Evolutionary conservation across 2,113 vertebrate species (phyloP).

Genomic region (Alouatta palliata): DNA sequence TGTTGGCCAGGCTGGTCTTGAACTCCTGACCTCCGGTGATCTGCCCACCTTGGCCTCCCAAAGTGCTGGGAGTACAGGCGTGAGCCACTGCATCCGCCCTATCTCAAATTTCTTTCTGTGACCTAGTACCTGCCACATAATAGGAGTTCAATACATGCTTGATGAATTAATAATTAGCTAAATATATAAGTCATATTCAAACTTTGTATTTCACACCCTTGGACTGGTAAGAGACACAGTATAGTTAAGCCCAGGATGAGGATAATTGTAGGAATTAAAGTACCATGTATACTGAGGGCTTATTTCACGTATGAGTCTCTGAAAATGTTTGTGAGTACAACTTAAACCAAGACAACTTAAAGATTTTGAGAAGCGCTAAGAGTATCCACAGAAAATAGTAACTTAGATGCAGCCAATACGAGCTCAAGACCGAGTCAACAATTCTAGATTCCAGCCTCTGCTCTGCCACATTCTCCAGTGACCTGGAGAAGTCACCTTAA

Average conservation of each 20-base stretch:
- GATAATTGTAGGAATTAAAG: not conserved
- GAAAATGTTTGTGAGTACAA: not conserved
- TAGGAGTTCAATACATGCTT: not conserved
- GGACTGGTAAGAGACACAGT: not conserved
- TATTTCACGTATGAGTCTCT: not conserved
- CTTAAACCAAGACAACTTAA: not conserved
- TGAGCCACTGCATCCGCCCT: too few relatives aligned
- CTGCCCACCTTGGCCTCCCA: too few relatives aligned
- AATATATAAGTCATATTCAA: not conserved
- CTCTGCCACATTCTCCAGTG: not conserved
- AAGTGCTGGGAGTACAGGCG: too few relatives aligned
- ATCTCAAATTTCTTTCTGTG: not conserved
- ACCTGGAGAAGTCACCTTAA: not conserved
- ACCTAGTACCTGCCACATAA: not conserved
- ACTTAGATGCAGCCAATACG: not conserved
- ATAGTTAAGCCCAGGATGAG: not conserved
- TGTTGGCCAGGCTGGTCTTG: too few relatives aligned
- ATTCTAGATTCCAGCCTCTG: too few relatives aligned
- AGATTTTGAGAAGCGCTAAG: not conserved
- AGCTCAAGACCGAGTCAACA: not conserved
- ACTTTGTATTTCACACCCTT: not conserved
- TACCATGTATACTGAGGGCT: not conserved
- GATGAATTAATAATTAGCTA: not conserved
- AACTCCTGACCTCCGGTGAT: too few relatives aligned
- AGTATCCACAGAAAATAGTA: not conserved